These are phyloP conservation scores for Callipepla squamata DNA, from an alignment of 2,113 vertebrate species.

Conservation along the genomic window DNA sequence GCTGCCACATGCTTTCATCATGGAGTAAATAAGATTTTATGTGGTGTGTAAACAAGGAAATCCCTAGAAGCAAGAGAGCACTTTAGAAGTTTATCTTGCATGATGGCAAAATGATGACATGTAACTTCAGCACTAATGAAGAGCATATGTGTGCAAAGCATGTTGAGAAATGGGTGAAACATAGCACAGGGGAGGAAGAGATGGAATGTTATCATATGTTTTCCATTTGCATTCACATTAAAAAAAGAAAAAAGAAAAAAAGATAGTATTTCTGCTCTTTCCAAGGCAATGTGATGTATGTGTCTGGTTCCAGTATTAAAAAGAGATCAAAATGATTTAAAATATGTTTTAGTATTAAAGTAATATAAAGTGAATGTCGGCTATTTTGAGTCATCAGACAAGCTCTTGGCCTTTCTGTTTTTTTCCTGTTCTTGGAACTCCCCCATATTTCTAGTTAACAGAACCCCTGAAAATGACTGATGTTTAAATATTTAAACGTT, in stretches of 20 bases:
- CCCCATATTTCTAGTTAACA: not conserved
- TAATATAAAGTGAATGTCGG: not conserved
- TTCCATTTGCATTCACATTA: not conserved
- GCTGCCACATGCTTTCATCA: not conserved
- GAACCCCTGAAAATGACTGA: constrained; percentile 3
- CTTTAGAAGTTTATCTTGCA: not conserved
- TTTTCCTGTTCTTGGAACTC: constrained; percentile 12
- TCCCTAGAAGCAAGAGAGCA: constrained; percentile 16
- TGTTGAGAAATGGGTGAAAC: constrained; percentile 41
- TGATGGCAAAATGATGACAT: constrained; percentile 9
- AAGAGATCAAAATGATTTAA: constrained; percentile 25
- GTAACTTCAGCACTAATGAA: not conserved
- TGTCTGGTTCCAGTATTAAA: constrained; percentile 56
- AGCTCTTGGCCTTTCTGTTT: constrained; percentile 1
- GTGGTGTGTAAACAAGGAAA: constrained; percentile 35
- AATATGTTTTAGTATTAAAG: constrained; percentile 4
- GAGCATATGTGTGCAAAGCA: not conserved
- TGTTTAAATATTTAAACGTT: constrained; percentile 57
- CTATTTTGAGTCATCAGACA: constrained; percentile 26
- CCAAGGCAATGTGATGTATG: constrained; percentile 35
- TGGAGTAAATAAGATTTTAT: not conserved
- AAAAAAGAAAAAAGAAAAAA: not conserved
- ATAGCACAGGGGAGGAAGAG: not conserved
- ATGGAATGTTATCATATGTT: constrained; percentile 25
- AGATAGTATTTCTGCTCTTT: constrained; percentile 12